Evolutionary conservation across 2,797 vertebrate genomes (phyloP).

Genomic region (Hemibagrus guttatus): DNA sequence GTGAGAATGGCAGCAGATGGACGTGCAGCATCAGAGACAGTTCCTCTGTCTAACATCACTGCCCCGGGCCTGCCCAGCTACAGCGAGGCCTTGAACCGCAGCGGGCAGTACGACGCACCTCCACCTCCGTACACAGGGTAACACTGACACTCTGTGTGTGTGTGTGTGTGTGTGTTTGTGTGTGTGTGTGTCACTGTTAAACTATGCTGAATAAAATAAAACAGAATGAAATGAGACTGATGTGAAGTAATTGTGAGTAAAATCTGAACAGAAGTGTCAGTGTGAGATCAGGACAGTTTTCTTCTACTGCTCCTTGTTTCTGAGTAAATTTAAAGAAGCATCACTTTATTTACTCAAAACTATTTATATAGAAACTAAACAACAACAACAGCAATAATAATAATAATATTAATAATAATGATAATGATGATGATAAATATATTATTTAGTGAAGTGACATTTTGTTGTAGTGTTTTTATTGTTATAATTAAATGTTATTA

Average conservation of each 20-base stretch:
- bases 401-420: too few relatives aligned
- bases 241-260: too few relatives aligned
- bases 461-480: too few relatives aligned
- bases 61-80: constrained; percentile 72
- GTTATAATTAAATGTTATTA: background rate
- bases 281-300: background rate
- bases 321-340: background rate
- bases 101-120: constrained; percentile 72
- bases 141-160: constrained; percentile 25
- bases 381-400: too few relatives aligned
- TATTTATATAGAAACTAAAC: too few relatives aligned
- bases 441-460: too few relatives aligned
- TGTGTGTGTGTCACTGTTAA: background rate
- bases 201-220: too few relatives aligned
- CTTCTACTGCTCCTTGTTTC: background rate
- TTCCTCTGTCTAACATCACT: constrained; percentile 62
- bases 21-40: constrained; percentile 56
- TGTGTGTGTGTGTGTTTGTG: background rate
- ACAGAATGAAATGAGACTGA: too few relatives aligned
- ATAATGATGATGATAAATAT: too few relatives aligned
- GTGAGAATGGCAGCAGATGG: constrained; percentile 68
- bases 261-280: background rate
- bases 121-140: constrained; percentile 79
- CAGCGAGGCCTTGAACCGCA: constrained; percentile 68
- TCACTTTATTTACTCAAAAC: too few relatives aligned